These are phyloP conservation scores for Lepus timidus DNA, from an alignment of 2,113 vertebrate genomes.

Conservation along the genomic window DNA sequence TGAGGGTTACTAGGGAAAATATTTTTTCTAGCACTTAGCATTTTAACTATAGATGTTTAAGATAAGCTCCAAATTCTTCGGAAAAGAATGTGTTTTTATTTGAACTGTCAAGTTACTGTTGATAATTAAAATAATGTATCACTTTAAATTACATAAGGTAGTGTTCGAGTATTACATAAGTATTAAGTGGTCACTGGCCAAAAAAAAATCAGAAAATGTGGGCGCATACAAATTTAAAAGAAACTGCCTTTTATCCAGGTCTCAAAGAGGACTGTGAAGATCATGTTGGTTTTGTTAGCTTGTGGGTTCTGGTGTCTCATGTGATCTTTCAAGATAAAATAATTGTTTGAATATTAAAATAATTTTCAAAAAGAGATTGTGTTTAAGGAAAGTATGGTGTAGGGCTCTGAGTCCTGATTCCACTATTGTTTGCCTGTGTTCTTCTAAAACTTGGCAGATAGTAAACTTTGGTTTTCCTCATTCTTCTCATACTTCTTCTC, in stretches of 20 bases:
- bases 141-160: constrained; percentile 4
- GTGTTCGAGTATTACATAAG: not conserved
- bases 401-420: not conserved
- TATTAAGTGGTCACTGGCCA: not conserved
- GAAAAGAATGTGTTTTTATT: constrained; percentile 22
- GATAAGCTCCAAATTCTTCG: constrained; percentile 7
- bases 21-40: not conserved
- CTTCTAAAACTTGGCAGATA: constrained; percentile 42
- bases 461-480: constrained; percentile 27
- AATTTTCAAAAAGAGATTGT: not conserved
- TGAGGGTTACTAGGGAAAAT: not conserved
- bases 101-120: constrained; percentile 41
- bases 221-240: not conserved
- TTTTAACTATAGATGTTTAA: constrained; percentile 21
- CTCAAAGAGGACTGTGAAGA: not conserved
- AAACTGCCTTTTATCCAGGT: not conserved
- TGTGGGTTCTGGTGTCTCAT: constrained; percentile 18
- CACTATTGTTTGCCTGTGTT: not conserved
- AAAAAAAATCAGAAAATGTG: constrained; percentile 17
- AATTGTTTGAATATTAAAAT: not conserved
- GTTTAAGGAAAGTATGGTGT: not conserved
- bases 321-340: not conserved
- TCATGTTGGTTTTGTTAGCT: constrained; percentile 36
- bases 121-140: constrained; percentile 9
- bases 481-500: not conserved